Base-by-base conservation (phyloP, 1,140 invertebrate species). In the Brachionus rotundiformis region DNA sequence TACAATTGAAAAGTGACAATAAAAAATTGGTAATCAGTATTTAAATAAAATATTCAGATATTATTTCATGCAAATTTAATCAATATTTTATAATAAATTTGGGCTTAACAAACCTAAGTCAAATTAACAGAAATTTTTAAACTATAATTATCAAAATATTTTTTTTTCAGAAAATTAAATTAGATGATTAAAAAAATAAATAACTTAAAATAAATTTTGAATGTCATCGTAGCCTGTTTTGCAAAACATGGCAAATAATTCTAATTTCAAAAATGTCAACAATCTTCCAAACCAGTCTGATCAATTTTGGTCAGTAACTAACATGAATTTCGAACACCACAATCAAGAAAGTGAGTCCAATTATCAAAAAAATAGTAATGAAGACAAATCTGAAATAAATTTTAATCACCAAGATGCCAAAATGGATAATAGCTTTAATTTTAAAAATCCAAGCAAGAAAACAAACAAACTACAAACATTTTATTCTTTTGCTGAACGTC, bases 401-500 rank as follows among this genome's bases (percentile, higher is more conserved):
- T 54, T 54, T 1, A 19, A 19, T 1, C 19, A 8, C 19, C 16
- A 54, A 19, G 47, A 54, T 2, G 19, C 19, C 47, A 54, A 54
- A 54, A 54, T 54, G 19, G 47, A 54, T 1, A 54, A 25, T 19
- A 54, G 47, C 19, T 54, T 54, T 19, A 54, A 7, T 19, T 54
- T 54, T 8, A 54, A 54, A 54, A 54, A 25, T 0, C 0, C 47
- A 2, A 2, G n/a, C 1, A 54, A 25, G 23, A n/a, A 33, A 63
- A 16, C 61, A 0, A 63, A 19, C n/a, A 36, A 31, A 16, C 2
- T 33, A 5, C n/a, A 68, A 1, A 19, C 63, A 19, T 31, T 68
- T 8, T 68, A 68, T 19, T 79, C 76, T 5, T 59, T 79, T 8
- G 27, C 8, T 27, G 76, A 79, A 11, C 44, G 76, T 1, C 29